Evolutionary conservation across 2,113 vertebrate species (phyloP).

Genomic region (Lasiurus borealis): DNA sequence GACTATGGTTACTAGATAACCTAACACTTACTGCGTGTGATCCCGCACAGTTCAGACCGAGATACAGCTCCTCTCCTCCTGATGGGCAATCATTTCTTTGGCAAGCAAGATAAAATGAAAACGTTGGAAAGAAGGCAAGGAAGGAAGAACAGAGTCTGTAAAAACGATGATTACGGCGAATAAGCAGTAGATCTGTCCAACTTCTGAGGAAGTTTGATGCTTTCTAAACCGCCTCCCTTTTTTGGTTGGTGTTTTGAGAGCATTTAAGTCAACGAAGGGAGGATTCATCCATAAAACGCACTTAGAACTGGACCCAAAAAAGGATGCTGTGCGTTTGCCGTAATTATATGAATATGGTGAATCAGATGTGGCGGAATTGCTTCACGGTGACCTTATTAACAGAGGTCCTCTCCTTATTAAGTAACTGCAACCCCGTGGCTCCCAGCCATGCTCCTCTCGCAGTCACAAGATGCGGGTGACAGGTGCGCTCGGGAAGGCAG

Average conservation of each 20-base stretch:
- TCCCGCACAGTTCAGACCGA: background rate
- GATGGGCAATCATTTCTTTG: background rate
- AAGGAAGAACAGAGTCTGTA: background rate
- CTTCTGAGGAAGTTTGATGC: constrained; percentile 16
- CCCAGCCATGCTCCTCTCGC: background rate
- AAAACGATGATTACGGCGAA: background rate
- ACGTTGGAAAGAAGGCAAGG: background rate
- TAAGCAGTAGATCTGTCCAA: background rate
- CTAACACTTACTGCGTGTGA: background rate
- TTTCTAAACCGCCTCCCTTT: background rate
- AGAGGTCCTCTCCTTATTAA: background rate
- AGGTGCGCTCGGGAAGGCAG: background rate
- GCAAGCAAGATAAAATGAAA: constrained; percentile 11
- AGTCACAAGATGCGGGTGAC: background rate
- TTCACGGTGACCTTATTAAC: background rate
- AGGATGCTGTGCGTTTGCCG: background rate
- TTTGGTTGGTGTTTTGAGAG: constrained; percentile 20
- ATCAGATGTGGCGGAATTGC: background rate
- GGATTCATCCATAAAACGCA: background rate
- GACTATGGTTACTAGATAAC: background rate
- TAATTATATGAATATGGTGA: background rate
- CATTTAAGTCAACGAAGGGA: background rate
- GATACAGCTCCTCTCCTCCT: background rate
- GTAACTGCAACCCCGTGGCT: background rate
- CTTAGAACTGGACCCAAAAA: background rate